Evolutionary conservation across 1,140 invertebrate species (phyloP).

Genomic region (Tetramorium parvispinum): DNA sequence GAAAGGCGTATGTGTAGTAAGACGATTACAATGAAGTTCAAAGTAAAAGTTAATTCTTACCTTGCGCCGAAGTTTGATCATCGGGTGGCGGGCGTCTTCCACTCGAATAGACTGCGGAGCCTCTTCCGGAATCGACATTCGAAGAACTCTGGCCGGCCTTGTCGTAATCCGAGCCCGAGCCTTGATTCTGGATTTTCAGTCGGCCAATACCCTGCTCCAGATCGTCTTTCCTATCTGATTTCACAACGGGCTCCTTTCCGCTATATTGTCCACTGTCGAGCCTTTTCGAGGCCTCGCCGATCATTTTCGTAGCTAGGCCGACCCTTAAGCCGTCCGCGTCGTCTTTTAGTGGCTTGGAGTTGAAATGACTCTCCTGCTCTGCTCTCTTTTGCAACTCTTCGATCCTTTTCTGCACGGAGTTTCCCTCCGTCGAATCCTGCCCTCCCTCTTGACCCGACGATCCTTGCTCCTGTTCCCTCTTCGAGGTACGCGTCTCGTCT

Average conservation of each 20-base stretch:
- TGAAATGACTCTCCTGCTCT: slow-evolving; percentile 76
- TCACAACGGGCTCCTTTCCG: slow-evolving; percentile 70
- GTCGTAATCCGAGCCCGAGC: slow-evolving; percentile 89
- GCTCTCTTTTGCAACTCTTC: slow-evolving; percentile 80
- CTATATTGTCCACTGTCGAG: slow-evolving; percentile 70
- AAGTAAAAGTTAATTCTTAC: slow-evolving; percentile 20
- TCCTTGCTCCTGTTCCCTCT: slow-evolving; percentile 70
- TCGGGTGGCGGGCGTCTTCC: slow-evolving; percentile 86
- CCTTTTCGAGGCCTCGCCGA: slow-evolving; percentile 71
- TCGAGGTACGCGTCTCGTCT: slow-evolving; percentile 78
- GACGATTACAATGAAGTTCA: not conserved
- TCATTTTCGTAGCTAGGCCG: slow-evolving; percentile 51
- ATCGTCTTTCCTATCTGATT: slow-evolving; percentile 80
- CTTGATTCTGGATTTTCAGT: slow-evolving; percentile 86
- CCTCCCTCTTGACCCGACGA: slow-evolving; percentile 58
- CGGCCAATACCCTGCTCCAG: slow-evolving; percentile 82
- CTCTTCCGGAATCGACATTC: slow-evolving; percentile 91
- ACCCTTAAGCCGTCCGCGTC: slow-evolving; percentile 62
- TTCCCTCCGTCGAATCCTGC: slow-evolving; percentile 52
- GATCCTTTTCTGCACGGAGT: slow-evolving; percentile 78
- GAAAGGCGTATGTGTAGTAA: not conserved
- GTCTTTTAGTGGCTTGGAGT: slow-evolving; percentile 72
- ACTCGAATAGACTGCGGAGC: slow-evolving; percentile 91
- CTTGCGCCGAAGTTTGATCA: slow-evolving; percentile 72
- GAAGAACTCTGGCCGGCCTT: slow-evolving; percentile 90